Conservation (phyloP, 2,113 vertebrate species). For the Polypterus bichir region DNA sequence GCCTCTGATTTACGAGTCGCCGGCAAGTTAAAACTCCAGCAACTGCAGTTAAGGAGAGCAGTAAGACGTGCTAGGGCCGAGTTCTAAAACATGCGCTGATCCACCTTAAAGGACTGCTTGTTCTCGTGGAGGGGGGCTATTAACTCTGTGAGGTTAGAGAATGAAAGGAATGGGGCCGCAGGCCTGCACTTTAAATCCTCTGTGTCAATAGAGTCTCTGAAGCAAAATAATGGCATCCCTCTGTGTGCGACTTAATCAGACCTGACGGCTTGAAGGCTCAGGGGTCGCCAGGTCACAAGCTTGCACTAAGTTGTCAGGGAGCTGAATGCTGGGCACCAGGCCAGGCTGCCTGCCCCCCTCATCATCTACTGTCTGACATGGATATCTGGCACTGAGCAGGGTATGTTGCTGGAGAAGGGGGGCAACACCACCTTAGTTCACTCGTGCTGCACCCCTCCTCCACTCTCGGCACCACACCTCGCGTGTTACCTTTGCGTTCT, state of each 20-base stretch:
- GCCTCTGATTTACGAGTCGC: too few species aligned
- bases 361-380: constrained; percentile 25
- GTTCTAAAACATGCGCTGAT: constrained; percentile 21
- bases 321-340: constrained; percentile 60
- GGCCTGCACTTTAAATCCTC: constrained; percentile 55
- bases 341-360: constrained; percentile 38
- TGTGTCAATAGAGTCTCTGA: constrained; percentile 60
- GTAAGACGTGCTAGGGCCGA: too few species aligned
- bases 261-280: constrained; percentile 67
- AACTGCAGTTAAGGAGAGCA: too few species aligned
- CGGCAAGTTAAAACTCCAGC: too few species aligned
- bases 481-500: too few species aligned
- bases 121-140: constrained; percentile 57
- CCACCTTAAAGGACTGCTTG: constrained; percentile 43
- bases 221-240: constrained; percentile 81
- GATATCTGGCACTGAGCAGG: constrained; percentile 31
- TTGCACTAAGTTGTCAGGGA: constrained; percentile 70
- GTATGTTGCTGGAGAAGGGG: constrained; percentile 38
- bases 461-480: not conserved
- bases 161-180: constrained; percentile 55
- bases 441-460: not conserved
- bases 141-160: constrained; percentile 50
- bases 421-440: not conserved
- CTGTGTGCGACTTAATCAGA: constrained; percentile 65
- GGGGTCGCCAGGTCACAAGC: constrained; percentile 61